Conservation (phyloP, 2,797 vertebrate genomes). For the Gorsachius magnificus region DNA sequence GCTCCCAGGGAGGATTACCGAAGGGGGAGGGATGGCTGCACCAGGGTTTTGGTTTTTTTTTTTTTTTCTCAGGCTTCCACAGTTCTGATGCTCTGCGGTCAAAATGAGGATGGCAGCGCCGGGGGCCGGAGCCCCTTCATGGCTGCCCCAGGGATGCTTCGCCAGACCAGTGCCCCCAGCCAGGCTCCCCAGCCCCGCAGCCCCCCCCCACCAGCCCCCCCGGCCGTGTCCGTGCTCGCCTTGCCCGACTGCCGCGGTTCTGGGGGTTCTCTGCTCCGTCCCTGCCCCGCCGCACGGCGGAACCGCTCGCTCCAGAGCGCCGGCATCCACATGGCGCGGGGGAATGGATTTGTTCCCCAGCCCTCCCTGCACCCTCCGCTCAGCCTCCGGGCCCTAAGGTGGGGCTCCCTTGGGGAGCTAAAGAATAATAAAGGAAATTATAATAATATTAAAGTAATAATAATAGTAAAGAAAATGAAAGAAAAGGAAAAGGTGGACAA, state of each 20-base stretch:
- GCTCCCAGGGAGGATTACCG: slow-evolving; percentile 50
- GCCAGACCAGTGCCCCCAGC: background rate
- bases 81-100: background rate
- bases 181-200: background rate
- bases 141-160: background rate
- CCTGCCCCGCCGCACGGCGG: background rate
- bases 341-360: background rate
- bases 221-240: too few relatives aligned
- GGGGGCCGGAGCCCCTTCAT: accelerated
- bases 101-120: accelerated
- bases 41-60: background rate
- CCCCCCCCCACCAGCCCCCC: background rate
- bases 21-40: slow-evolving; percentile 2
- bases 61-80: slow-evolving; percentile 13
- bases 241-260: too few relatives aligned
- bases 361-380: background rate
- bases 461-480: background rate
- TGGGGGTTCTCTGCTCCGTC: background rate
- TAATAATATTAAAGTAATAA: too few relatives aligned
- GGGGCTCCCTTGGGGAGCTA: background rate
- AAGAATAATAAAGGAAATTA: too few relatives aligned
- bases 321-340: background rate
- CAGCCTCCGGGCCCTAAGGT: background rate
- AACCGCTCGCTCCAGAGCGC: background rate
- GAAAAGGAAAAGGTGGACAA: background rate